Base-by-base conservation (phyloP, 2,888 invertebrate species). In the Pandemis heparana region DNA sequence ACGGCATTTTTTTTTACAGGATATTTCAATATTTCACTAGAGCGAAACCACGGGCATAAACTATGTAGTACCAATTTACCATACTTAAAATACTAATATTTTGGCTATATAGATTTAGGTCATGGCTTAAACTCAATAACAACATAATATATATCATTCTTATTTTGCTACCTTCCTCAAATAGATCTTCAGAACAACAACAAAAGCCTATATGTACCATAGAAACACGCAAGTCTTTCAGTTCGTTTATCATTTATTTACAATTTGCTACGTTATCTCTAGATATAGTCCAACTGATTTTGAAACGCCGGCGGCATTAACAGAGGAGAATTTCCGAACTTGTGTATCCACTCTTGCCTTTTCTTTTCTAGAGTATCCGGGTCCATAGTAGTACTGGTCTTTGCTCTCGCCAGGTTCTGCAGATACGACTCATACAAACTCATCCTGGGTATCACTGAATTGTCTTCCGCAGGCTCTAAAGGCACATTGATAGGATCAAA, bases 351-450 rank as follows among this genome's bases (percentile, higher is more conserved):
- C 1, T 78, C 80, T 5, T 75, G 76, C 14, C 83, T 85, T n/a
- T 80, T 79, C 7, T 83, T 80, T 0, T 84, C 81, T 7, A 79
- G 14, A 10, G 70, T 71, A 16, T 79, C 75, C 0, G 87, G 84
- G 5, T 84, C 85, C 8, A 75, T 76, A 0, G 89, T 87, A 0
- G 92, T 90, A 0, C 91, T 87, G 0, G 90, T 89, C 73, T 81
- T 89, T 0, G 83, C 77, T 46, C 75, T 81, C 0, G 85, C 86
- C 60, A 91, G 67, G 74, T 86, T 92, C 73, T 90, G 88, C 1
- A 94, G 78, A 75, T 94, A 94, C 0, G 94, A 90, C 74, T 94
- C 94, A 59, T 94, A 94, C 0, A 94, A 83, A 73, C 94, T 93
- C 81, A 94, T 87, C 46, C 91, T 81, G n/a, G 93, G 92, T 67